These are phyloP conservation scores for Eristalis intricaria DNA, from an alignment of 2,888 invertebrate species.

Conservation along the genomic window DNA sequence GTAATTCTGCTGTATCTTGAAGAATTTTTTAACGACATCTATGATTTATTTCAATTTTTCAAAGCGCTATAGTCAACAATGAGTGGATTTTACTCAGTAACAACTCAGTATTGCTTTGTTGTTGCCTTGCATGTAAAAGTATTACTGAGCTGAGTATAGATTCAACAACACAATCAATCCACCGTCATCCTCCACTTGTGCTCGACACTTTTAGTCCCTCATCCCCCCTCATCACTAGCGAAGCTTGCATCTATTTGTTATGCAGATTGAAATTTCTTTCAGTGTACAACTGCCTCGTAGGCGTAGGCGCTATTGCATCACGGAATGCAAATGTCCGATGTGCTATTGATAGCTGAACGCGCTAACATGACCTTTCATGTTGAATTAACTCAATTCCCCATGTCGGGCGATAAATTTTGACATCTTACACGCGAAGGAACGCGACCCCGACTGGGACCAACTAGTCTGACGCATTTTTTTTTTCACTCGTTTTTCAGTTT, in stretches of 20 bases:
- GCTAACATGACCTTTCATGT: constrained; percentile 71
- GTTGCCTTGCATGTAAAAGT: no score
- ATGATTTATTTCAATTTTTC: no score
- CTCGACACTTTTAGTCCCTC: no score
- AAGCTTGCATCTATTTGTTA: neutral
- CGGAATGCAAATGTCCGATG: constrained; percentile 30
- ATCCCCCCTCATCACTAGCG: no score
- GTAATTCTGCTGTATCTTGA: no score
- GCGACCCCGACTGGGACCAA: neutral
- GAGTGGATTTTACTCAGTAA: no score
- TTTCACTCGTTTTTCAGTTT: neutral
- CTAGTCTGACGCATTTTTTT: neutral
- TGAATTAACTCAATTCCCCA: constrained; percentile 63
- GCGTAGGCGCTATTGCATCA: constrained; percentile 23
- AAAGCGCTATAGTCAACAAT: no score
- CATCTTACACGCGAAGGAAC: constrained; percentile 59
- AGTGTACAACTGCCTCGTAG: constrained; percentile 27
- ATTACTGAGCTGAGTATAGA: no score
- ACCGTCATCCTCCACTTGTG: no score
- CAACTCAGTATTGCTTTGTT: no score
- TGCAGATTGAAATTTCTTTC: constrained; percentile 15
- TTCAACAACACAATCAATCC: no score
- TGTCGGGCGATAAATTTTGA: constrained; percentile 65
- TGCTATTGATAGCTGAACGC: constrained; percentile 63
- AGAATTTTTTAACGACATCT: no score